Evolutionary conservation across 2,888 invertebrate species (phyloP).

Genomic region (Macrophya alboannulata): DNA sequence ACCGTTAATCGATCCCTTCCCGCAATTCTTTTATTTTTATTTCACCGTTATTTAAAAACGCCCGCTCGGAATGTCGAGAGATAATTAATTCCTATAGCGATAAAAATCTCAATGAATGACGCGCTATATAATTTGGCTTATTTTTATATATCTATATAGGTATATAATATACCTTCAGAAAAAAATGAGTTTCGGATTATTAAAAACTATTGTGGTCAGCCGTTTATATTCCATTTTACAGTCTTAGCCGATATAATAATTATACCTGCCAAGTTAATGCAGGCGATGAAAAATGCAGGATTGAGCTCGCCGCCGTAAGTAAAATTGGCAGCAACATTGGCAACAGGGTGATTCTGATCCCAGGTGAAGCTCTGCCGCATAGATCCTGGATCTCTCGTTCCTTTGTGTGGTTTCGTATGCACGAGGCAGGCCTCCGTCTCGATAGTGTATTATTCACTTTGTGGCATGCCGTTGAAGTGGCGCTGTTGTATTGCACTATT

Average conservation of each 20-base stretch:
- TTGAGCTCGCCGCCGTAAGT: neutral
- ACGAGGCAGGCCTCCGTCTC: conserved; percentile 87
- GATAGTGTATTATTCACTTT: conserved; percentile 83
- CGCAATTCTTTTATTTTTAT: neutral
- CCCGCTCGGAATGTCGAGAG: neutral
- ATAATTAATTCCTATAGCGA: conserved; percentile 29
- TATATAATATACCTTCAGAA: neutral
- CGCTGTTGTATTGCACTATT: conserved; percentile 77
- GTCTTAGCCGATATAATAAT: neutral
- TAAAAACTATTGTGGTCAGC: neutral
- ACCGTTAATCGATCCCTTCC: neutral
- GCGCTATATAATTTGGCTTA: conserved; percentile 23
- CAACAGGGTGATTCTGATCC: conserved; percentile 56
- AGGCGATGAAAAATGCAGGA: neutral
- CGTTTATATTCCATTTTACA: neutral
- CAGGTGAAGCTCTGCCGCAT: conserved; percentile 71
- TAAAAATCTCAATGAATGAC: conserved; percentile 40
- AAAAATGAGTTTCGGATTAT: neutral
- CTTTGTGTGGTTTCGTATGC: conserved; percentile 89
- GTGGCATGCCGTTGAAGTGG: conserved; percentile 84
- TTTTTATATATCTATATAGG: neutral
- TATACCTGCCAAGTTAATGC: conserved; percentile 17
- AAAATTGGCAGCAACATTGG: conserved; percentile 64
- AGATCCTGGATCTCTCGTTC: conserved; percentile 82
- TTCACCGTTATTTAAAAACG: conserved; percentile 1